These are phyloP conservation scores for Fragum fragum DNA, from an alignment of 2,888 invertebrate species.

Conservation along the genomic window DNA sequence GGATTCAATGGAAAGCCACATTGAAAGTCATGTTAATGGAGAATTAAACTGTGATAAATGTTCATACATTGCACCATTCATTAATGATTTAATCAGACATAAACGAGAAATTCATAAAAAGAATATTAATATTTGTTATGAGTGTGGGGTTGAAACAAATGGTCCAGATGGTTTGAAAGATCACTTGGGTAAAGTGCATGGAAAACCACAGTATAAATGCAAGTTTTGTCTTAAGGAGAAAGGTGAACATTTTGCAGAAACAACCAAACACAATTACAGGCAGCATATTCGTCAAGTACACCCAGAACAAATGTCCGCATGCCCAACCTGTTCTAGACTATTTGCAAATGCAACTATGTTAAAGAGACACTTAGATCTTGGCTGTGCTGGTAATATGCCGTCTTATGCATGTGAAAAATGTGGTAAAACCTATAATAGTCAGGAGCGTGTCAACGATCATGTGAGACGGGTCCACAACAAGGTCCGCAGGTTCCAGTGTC, in stretches of 20 bases:
- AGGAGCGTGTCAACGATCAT: constrained; percentile 50
- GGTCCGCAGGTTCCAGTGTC: constrained; percentile 59
- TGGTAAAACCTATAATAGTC: constrained; percentile 49
- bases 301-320: constrained; percentile 35
- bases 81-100: constrained; percentile 32
- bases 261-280: constrained; percentile 25
- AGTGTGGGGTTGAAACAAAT: constrained; percentile 42
- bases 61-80: constrained; percentile 17
- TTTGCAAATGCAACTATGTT: constrained; percentile 34
- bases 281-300: constrained; percentile 38
- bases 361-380: constrained; percentile 28
- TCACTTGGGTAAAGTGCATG: constrained; percentile 57
- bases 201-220: constrained; percentile 46
- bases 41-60: constrained; percentile 37
- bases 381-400: constrained; percentile 30
- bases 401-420: constrained; percentile 51
- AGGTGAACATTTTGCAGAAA: constrained; percentile 6
- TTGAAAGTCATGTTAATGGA: constrained; percentile 50
- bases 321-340: constrained; percentile 33
- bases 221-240: constrained; percentile 40
- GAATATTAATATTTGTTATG: constrained; percentile 41
- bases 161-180: constrained; percentile 38
- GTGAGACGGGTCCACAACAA: constrained; percentile 55
- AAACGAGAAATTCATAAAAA: constrained; percentile 40
- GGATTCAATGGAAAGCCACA: constrained; percentile 47